Base-by-base conservation (phyloP, 2,797 vertebrate species). In the Pipistrellus pygmaeus region DNA sequence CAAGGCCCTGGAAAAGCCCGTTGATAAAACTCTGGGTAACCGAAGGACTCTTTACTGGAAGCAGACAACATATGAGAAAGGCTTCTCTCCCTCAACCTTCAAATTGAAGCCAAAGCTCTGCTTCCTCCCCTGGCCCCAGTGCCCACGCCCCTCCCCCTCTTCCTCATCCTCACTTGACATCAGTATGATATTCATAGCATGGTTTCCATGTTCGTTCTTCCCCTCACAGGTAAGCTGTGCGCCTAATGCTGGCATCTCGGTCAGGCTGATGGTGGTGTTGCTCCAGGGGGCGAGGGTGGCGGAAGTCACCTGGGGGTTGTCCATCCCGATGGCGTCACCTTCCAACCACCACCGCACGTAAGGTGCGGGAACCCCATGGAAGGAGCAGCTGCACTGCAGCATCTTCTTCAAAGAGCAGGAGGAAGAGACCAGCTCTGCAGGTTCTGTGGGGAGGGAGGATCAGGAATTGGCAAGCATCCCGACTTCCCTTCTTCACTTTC, bases 201-300 rank as follows among this genome's bases (percentile, higher is more conserved):
- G 86, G 32, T 9, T 53, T 69, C 93, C 89, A 3, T 94, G 30
- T 2, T 14, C 27, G 69, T 96, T 97, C 78, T 35, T 73, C 60
- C 94, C 96, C 30, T 87, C 83, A 32, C 96, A 96, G 80, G 5
- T 23, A 20, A 97, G 76, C 6, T 5, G 55, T 2, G 0, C 66
- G 25, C 91, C 8, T n/a, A 21, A 6, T 62, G 88, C 75, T 32
- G 83, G 81, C 5, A 30, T 15, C 48, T 84, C 55, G 0, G 1
- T 18, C 68, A 97, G 71, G 38, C 1, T 25, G 80, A 97, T 35
- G 69, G 83, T 95, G 86, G 88, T 96, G 77, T 89, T 92, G 86
- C 53, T 64, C 92, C 96, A 94, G 41, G 78, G 35, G 8, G 6
- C 66, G 8, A 25, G 2, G 0, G 0, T 46, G 77, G 25, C 64